Base-by-base conservation (phyloP, 2,888 invertebrate species). In the Listrodromus nycthemerus region DNA sequence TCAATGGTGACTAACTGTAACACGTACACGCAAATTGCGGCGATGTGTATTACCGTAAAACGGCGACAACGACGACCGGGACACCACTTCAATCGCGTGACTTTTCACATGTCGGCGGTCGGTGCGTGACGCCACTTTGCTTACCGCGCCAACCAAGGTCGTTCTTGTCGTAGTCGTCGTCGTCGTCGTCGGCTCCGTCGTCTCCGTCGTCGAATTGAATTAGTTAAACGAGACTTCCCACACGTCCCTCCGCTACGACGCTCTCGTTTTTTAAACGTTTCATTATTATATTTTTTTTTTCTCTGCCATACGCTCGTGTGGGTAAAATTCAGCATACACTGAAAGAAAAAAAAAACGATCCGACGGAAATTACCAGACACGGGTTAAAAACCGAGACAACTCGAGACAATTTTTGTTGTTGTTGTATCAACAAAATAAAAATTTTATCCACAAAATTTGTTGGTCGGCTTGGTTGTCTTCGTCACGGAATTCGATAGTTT, bases 21-120 rank as follows among this genome's bases (percentile, higher is more conserved):
- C 61, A 71, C 58, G 48, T 66, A 19, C 7, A 13, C 21, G 6
- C n/a, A 37, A 37, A 19, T 58, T 48, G 73, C 61, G 63, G 24
- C 16, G 63, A 37, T 78, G 21, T 48, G 41, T 30, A 73, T 73
- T 61, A 45, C 50, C 58, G 21, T 37, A 37, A 37, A 37, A 37
- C 37, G 37, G 37, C 37, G 8, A 50, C 37, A 50, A 58, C 52
- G 52, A 74, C 37, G 52, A 48, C 48, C 63, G 63, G 61, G 50
- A 63, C 63, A 83, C 73, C 73, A 73, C 78, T 80, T 63, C 65
- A 82, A 84, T 86, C 82, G 85, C 86, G 86, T 86, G 86, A 86
- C 85, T 78, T 85, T 82, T 83, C 83, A 80, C 77, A 80, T 77
- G 80, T 80, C 71, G 77, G 52, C 69, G 45, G 69, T 73, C 69